Evolutionary conservation across 2,797 vertebrate genomes (phyloP).

Genomic region (Fundulus diaphanus): DNA sequence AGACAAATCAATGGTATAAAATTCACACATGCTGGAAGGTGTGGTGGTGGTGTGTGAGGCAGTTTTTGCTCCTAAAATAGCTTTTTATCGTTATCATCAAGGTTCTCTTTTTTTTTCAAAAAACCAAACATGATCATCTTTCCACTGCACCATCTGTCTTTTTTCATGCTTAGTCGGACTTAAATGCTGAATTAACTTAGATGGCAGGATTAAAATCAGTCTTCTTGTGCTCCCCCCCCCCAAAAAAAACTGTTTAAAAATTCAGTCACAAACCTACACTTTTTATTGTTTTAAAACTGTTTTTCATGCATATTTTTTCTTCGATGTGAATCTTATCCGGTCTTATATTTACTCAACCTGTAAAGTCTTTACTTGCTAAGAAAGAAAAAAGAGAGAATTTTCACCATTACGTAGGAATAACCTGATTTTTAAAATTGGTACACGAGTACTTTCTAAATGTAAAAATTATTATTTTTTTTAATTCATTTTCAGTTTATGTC

Average conservation of each 20-base stretch:
- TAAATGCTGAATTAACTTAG: too few relatives aligned
- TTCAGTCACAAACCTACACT: too few relatives aligned
- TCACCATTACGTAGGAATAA: background rate
- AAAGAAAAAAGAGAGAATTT: background rate
- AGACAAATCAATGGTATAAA: background rate
- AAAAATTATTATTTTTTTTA: too few relatives aligned
- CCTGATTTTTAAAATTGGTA: background rate
- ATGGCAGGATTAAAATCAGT: too few relatives aligned
- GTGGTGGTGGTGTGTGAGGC: too few relatives aligned
- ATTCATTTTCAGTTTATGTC: conserved; percentile 5
- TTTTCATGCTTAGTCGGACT: conserved; percentile 1
- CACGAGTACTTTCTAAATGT: background rate
- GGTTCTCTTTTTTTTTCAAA: background rate
- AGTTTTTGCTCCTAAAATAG: too few relatives aligned
- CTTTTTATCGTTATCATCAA: too few relatives aligned
- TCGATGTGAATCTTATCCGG: background rate
- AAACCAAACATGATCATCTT: too few relatives aligned
- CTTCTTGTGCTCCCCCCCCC: too few relatives aligned
- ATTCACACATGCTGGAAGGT: too few relatives aligned
- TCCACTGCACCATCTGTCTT: too few relatives aligned
- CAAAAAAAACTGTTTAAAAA: too few relatives aligned
- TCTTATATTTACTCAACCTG: background rate
- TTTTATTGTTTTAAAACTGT: background rate
- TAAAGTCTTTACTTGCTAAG: background rate
- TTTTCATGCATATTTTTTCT: background rate